Percentiles rank a stretch among this genome's conserved stretches.
phyloP scores from a whole-genome alignment of 2,888 invertebrate genomes.

The Zele albiditarsus region DNA sequence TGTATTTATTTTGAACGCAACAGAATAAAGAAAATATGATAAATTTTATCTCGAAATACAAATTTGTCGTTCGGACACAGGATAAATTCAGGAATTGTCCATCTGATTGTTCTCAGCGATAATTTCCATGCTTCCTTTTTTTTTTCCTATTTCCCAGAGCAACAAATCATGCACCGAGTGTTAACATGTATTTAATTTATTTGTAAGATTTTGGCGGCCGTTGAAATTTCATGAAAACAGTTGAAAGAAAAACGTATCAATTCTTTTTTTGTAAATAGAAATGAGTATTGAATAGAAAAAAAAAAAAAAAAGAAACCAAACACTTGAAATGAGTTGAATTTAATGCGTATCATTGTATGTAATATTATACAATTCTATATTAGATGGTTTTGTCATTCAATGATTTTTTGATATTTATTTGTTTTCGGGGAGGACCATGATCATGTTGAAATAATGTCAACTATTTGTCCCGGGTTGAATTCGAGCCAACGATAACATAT shows the following conservation, averaged over 20 bases:
- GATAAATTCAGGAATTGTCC: neutral
- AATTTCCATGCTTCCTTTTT: neutral
- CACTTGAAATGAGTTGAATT: neutral
- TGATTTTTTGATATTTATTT: too few species aligned
- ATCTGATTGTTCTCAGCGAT: neutral
- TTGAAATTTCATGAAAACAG: conserved; percentile 26
- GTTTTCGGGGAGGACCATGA: too few species aligned
- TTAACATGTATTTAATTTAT: conserved; percentile 20
- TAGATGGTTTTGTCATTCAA: too few species aligned
- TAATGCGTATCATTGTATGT: neutral
- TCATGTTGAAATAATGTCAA: too few species aligned
- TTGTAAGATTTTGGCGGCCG: conserved; percentile 30
- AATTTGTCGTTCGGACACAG: neutral
- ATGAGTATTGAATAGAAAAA: neutral
- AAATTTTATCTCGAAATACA: conserved; percentile 11
- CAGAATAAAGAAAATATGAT: neutral
- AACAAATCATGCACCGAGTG: neutral
- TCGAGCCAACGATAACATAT: too few species aligned
- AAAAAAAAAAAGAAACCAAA: neutral
- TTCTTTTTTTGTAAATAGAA: conserved; percentile 28
- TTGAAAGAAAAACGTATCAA: conserved; percentile 16
- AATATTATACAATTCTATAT: too few species aligned
- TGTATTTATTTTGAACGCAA: conserved; percentile 50
- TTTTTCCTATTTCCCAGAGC: neutral
- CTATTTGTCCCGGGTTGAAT: too few species aligned